Evolutionary conservation across 2,113 vertebrate genomes (phyloP).

Genomic region (Salminus brasiliensis): DNA sequence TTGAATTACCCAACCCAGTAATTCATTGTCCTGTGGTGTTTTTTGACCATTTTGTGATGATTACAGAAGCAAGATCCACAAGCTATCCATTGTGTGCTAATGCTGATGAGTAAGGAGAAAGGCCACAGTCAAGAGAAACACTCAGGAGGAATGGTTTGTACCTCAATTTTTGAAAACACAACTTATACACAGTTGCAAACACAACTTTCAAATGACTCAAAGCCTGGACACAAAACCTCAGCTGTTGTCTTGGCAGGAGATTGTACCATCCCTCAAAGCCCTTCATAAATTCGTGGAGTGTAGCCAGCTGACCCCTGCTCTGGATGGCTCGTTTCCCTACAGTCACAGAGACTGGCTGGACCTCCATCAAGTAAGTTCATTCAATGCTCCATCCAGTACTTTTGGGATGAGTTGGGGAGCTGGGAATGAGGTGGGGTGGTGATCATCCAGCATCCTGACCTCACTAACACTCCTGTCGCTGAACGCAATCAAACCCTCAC

Average conservation of each 20-base stretch:
- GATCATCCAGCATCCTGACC: too few relatives aligned
- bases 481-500: too few relatives aligned
- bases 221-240: neutral
- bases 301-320: conserved; percentile 78
- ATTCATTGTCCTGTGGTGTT: too few relatives aligned
- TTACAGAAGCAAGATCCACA: conserved; percentile 69
- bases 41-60: conserved; percentile 6
- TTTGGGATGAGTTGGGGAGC: too few relatives aligned
- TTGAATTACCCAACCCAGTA: too few relatives aligned
- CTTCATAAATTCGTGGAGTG: conserved; percentile 82
- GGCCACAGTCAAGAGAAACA: conserved; percentile 71
- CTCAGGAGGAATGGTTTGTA: conserved; percentile 79
- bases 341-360: conserved; percentile 86
- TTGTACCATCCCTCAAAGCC: conserved; percentile 80
- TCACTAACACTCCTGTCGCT: too few relatives aligned
- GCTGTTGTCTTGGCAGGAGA: conserved; percentile 74
- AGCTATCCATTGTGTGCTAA: conserved; percentile 73
- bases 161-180: neutral
- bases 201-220: neutral
- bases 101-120: conserved; percentile 83
- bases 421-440: too few relatives aligned
- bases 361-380: conserved; percentile 84
- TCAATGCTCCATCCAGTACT: too few relatives aligned
- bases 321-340: conserved; percentile 83
- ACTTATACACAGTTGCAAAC: too few relatives aligned